Percentiles rank a stretch among this genome's conserved stretches.
Conservation (phyloP, 2,797 vertebrate genomes). For the Dicrostonyx torquatus region DNA sequence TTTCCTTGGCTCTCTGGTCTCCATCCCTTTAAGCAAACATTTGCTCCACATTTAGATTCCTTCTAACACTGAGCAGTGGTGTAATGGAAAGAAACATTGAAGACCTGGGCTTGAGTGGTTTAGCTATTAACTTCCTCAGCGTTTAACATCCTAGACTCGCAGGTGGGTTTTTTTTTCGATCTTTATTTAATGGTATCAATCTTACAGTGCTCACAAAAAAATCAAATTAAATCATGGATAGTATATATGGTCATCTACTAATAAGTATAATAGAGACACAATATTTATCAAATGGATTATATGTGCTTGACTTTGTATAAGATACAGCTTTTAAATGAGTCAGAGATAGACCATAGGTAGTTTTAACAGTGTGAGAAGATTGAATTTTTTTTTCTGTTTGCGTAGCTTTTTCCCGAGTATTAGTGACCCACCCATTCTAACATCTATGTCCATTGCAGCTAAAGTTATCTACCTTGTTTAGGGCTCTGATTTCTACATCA, state of each 20-base stretch:
- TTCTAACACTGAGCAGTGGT: conserved; percentile 59
- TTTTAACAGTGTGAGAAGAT: neutral
- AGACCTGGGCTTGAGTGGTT: conserved; percentile 61
- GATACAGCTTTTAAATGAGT: neutral
- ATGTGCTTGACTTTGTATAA: neutral
- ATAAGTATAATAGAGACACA: neutral
- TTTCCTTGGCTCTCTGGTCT: conserved; percentile 71
- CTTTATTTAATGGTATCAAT: conserved; percentile 32
- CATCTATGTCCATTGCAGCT: neutral
- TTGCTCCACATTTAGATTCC: conserved; percentile 67
- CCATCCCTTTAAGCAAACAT: conserved; percentile 78
- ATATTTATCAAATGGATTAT: conserved; percentile 10
- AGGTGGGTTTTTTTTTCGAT: conserved; percentile 23
- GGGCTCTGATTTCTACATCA: conserved; percentile 21
- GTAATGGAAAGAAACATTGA: conserved; percentile 74
- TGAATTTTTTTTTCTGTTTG: neutral
- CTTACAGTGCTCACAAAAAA: neutral
- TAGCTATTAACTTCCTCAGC: conserved; percentile 62
- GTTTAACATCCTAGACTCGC: conserved; percentile 38
- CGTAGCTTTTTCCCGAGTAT: neutral
- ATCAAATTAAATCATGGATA: neutral
- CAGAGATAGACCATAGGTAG: neutral
- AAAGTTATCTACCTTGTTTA: neutral
- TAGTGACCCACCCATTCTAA: neutral
- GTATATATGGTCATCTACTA: neutral